Conservation (phyloP, 2,113 vertebrate species). For the Aptenodytes forsteri region DNA sequence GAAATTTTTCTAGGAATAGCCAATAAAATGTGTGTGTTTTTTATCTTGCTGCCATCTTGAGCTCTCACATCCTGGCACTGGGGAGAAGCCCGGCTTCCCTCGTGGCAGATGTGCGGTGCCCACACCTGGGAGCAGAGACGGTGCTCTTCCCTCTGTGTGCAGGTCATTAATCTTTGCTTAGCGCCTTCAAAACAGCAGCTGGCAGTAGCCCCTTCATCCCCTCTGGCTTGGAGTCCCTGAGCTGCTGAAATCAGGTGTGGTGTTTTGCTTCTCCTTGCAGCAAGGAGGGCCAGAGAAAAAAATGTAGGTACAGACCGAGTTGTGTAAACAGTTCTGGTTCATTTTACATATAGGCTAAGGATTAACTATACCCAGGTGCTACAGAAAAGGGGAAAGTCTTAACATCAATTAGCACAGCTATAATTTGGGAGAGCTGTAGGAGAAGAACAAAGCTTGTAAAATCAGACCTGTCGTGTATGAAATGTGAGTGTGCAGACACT, state of each 20-base stretch:
- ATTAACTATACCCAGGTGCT: neutral
- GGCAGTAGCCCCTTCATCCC: neutral
- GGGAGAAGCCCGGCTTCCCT: neutral
- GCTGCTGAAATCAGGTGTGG: neutral
- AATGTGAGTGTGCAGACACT: neutral
- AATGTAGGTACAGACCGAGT: neutral
- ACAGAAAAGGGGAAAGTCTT: neutral
- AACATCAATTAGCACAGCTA: neutral
- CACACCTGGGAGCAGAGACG: neutral
- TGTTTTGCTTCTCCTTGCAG: neutral
- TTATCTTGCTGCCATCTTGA: neutral
- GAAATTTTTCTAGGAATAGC: neutral
- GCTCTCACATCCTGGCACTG: neutral
- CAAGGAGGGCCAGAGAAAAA: neutral
- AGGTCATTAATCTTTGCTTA: neutral
- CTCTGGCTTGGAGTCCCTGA: neutral
- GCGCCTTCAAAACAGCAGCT: neutral
- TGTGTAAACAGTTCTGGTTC: neutral
- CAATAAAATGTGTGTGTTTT: neutral
- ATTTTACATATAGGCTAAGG: neutral
- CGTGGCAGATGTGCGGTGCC: neutral
- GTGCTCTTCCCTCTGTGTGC: accelerated
- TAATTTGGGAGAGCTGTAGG: neutral
- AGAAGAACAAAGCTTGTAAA: neutral
- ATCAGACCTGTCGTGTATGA: neutral